phyloP scores from a whole-genome alignment of 2,797 vertebrate species.

The Hyperoplus immaculatus region DNA sequence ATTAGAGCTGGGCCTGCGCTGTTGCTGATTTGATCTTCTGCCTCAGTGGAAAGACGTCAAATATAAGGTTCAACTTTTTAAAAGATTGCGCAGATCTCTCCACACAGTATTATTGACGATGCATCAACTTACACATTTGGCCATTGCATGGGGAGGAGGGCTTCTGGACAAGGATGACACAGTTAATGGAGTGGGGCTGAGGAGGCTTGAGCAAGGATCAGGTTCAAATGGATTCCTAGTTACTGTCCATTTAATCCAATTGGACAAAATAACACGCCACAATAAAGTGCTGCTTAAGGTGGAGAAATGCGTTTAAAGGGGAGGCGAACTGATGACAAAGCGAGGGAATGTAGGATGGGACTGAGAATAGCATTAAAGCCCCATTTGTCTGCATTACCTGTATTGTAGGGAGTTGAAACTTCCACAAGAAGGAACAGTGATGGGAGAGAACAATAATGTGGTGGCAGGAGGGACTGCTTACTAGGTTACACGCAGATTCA shows the following conservation, averaged over 20 bases:
- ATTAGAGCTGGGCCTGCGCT: slow-evolving; percentile 79
- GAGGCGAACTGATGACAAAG: slow-evolving; percentile 84
- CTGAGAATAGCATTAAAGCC: slow-evolving; percentile 82
- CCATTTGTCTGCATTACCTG: slow-evolving; percentile 86
- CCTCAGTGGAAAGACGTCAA: slow-evolving; percentile 80
- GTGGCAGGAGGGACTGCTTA: slow-evolving; percentile 82
- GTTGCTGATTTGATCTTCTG: slow-evolving; percentile 86
- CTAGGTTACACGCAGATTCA: slow-evolving; percentile 79
- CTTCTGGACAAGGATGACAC: slow-evolving; percentile 83
- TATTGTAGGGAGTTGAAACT: slow-evolving; percentile 73
- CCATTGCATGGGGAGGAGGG: slow-evolving; percentile 62
- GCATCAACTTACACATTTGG: slow-evolving; percentile 85
- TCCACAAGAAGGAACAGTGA: slow-evolving; percentile 73
- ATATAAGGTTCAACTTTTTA: slow-evolving; percentile 85
- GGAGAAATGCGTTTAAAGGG: slow-evolving; percentile 83
- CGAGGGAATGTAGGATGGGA: slow-evolving; percentile 82
- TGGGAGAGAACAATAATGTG: slow-evolving; percentile 79
- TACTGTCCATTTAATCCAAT: slow-evolving; percentile 85
- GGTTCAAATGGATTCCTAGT: slow-evolving; percentile 86
- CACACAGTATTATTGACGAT: slow-evolving; percentile 76
- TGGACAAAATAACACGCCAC: slow-evolving; percentile 87
- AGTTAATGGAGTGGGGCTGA: slow-evolving; percentile 84
- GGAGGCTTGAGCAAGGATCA: slow-evolving; percentile 80
- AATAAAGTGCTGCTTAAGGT: slow-evolving; percentile 90
- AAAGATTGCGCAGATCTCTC: slow-evolving; percentile 74